Base-by-base conservation (phyloP, 1,140 invertebrate species). In the Piezodorus guildinii region DNA sequence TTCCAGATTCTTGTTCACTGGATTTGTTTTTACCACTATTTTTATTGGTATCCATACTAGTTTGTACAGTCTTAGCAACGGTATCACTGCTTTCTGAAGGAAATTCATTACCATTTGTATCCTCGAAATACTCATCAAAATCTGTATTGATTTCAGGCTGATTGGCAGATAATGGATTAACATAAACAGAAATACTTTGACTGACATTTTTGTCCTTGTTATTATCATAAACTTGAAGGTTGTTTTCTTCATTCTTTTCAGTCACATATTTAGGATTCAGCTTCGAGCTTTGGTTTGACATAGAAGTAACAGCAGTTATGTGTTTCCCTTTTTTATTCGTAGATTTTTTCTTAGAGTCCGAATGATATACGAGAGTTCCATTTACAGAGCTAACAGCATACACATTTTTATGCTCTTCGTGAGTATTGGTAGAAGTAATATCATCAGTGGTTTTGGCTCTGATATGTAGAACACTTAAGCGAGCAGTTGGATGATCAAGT, bases 351-450 rank as follows among this genome's bases (percentile, higher is more conserved):
- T 30, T 65, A 23, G 39, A 49, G 66, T 30, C 62, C 23, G 91
- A 84, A 72, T 92, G 90, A 74, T 91, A 92, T 68, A 89, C 88
- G 0, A 92, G 83, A 70, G 90, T 90, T 1, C 90, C 90, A 68
- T 90, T 87, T 23, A 89, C 87, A 52, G 85, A 90, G 70, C 89
- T 92, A 44, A 93, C 90, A 2, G 90, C 90, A 72, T 87, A 91
- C 12, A 93, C 87, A 71, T 88, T 85, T 16, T 39, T 43, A 23
- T 60, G 30, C 12, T 60, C 58, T 23, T 56, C 52, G 4, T 19
- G 52, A 16, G 19, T 15, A 25, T 19, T 19, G 27, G 17, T 56
- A 0, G 83, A 78, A 4, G 75, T 58, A 54, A 79, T 73, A 72
- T 79, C 70, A 65, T 76, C 80, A n/a, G 74, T 58, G 2, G 25